A percentile compares a stretch with the other conserved stretches of the same genome.
Conservation (phyloP, 2,888 invertebrate species). For the Ferrisia virgata region DNA sequence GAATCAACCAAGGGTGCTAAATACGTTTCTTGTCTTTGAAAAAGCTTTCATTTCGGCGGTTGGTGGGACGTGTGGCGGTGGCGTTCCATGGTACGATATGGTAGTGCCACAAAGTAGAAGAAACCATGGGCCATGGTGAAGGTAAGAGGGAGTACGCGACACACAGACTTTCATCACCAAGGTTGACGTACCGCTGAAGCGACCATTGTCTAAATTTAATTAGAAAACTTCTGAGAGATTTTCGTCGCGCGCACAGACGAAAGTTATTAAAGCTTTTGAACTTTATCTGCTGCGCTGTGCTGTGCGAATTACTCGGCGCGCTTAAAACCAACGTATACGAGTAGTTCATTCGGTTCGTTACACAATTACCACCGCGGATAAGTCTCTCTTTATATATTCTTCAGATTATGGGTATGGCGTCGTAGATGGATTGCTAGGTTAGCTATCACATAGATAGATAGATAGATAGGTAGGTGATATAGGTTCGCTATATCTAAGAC, state of each 20-base stretch:
- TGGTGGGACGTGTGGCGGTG: neutral
- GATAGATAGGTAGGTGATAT: too few relatives aligned
- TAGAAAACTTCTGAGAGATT: constrained; percentile 43
- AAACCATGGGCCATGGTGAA: neutral
- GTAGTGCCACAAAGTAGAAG: neutral
- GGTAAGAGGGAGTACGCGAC: neutral
- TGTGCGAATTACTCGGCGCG: constrained; percentile 13
- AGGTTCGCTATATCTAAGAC: too few relatives aligned
- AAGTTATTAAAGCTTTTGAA: constrained; percentile 38
- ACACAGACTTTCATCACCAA: constrained; percentile 14
- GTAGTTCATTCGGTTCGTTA: constrained; percentile 31
- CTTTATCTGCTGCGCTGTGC: too few relatives aligned
- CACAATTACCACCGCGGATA: constrained; percentile 9
- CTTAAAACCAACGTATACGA: constrained; percentile 17
- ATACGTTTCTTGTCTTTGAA: constrained; percentile 44
- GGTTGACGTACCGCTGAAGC: constrained; percentile 3
- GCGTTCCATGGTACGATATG: too few relatives aligned
- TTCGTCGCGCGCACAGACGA: constrained; percentile 18
- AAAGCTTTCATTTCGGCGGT: constrained; percentile 28
- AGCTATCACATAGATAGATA: too few relatives aligned
- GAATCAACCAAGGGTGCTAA: constrained; percentile 43
- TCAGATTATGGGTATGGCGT: neutral
- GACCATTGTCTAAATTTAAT: constrained; percentile 45
- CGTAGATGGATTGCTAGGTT: too few relatives aligned
- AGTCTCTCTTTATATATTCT: constrained; percentile 3